These are phyloP conservation scores for Calephelis perditalis DNA, from an alignment of 2,888 invertebrate species.

Conservation along the genomic window DNA sequence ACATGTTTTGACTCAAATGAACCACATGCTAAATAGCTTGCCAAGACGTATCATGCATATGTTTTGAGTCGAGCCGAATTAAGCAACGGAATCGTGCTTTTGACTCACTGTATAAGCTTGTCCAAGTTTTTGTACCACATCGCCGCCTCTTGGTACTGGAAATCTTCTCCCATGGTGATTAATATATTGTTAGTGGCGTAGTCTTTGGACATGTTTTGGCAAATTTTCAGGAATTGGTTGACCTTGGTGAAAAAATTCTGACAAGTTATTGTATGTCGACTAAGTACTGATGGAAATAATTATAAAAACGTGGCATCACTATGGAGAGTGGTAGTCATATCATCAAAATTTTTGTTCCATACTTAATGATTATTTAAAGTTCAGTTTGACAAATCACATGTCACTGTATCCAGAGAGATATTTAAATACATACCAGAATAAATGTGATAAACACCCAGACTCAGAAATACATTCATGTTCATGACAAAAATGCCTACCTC, in stretches of 20 bases:
- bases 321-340: too few species aligned
- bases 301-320: too few species aligned
- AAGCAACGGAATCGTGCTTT: slow-evolving; percentile 3
- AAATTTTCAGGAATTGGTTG: slow-evolving; percentile 74
- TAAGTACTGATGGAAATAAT: too few species aligned
- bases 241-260: slow-evolving; percentile 59
- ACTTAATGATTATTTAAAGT: too few species aligned
- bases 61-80: not conserved
- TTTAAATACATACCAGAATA: too few species aligned
- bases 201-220: slow-evolving; percentile 64
- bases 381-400: too few species aligned
- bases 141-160: slow-evolving; percentile 87
- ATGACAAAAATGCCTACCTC: too few species aligned
- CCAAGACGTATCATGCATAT: not conserved
- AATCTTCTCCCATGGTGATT: slow-evolving; percentile 96
- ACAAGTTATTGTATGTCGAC: too few species aligned
- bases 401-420: too few species aligned
- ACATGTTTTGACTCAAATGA: not conserved
- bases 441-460: too few species aligned
- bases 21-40: not conserved
- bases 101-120: slow-evolving; percentile 86
- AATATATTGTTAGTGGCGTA: slow-evolving; percentile 87
- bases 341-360: too few species aligned
- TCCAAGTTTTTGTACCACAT: slow-evolving; percentile 92
- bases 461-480: too few species aligned